Base-by-base conservation (phyloP, 2,113 vertebrate species). In the Laticauda laticaudata region DNA sequence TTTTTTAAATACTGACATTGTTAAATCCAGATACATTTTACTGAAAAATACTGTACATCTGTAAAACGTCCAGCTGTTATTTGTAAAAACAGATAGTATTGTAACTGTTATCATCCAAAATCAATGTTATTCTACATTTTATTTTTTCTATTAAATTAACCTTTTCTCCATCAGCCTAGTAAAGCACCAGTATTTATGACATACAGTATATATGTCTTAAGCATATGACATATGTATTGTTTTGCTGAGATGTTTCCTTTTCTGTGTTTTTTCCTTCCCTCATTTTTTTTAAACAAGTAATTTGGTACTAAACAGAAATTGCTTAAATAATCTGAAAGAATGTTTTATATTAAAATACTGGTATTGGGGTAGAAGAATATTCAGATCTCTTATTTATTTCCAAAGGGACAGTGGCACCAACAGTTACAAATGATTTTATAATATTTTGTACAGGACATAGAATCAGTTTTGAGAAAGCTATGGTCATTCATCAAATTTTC, bases 81-180 rank as follows among this genome's bases (percentile, higher is more conserved):
- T 97, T 98, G 98, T 98, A 98, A 98, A 98, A 98, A 98, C 98
- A 97, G 95, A 96, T 97, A 98, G 97, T 97, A 98, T 97, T 98
- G 98, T 98, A 98, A 98, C 96, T 98, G 98, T 98, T 98, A 98
- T 92, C 97, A 97, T 97, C 97, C 97, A 98, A 98, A 98, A 97
- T 98, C 97, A 97, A 96, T 98, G 97, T 97, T 97, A 97, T 98
- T 97, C 97, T 97, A 96, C 98, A 98, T 98, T 98, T 97, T 98
- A 98, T 98, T 98, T 98, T 98, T 98, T 98, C 97, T 98, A 98
- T 98, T 98, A 98, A 98, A 98, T 98, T 98, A 98, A 98, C 97
- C 97, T 97, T 96, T 98, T 94, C 97, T 97, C 96, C 96, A 97
- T 97, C 97, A 96, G 96, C 98, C 96, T 98, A 96, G 96, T 97